Evolutionary conservation across 1,140 invertebrate genomes (phyloP).

Genomic region (Scaptomyza hsui): DNA sequence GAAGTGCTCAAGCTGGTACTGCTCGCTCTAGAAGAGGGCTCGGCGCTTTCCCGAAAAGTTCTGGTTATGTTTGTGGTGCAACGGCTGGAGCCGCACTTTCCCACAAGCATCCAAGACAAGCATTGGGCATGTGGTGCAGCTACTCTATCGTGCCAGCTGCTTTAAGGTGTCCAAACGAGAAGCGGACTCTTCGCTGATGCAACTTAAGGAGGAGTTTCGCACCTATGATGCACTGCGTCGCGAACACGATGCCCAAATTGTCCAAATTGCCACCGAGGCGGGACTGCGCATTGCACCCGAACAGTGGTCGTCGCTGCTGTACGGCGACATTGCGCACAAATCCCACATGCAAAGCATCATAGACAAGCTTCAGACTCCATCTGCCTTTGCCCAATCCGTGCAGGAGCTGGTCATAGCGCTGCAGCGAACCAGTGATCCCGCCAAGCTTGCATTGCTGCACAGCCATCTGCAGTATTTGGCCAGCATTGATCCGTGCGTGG

Average conservation of each 20-base stretch:
- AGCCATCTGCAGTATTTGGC: conserved; percentile 93
- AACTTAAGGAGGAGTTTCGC: conserved; percentile 98
- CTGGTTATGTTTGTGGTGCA: conserved; percentile 99
- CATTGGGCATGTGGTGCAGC: conserved; percentile 99
- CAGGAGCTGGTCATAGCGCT: conserved; percentile 96
- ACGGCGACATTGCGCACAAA: conserved; percentile 97
- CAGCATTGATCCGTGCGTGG: conserved; percentile 91
- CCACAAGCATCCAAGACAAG: conserved; percentile 99
- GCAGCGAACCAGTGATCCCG: conserved; percentile 95
- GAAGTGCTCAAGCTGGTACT: conserved; percentile 97
- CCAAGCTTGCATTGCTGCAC: conserved; percentile 90
- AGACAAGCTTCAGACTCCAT: conserved; percentile 95
- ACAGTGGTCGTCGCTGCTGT: conserved; percentile 98
- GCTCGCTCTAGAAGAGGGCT: conserved; percentile 97
- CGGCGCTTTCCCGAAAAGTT: conserved; percentile 98
- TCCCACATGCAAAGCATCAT: conserved; percentile 99
- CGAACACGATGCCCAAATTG: conserved; percentile 99
- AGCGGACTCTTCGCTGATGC: conserved; percentile 99
- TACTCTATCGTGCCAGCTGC: conserved; percentile 98
- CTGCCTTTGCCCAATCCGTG: conserved; percentile 94
- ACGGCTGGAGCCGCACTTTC: conserved; percentile 96
- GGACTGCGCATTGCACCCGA: conserved; percentile 98
- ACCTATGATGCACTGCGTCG: conserved; percentile 96
- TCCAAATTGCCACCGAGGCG: conserved; percentile 98
- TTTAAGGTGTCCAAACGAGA: conserved; percentile 99